Base-by-base conservation (phyloP, 2,888 invertebrate species). In the Brenthis daphne region DNA sequence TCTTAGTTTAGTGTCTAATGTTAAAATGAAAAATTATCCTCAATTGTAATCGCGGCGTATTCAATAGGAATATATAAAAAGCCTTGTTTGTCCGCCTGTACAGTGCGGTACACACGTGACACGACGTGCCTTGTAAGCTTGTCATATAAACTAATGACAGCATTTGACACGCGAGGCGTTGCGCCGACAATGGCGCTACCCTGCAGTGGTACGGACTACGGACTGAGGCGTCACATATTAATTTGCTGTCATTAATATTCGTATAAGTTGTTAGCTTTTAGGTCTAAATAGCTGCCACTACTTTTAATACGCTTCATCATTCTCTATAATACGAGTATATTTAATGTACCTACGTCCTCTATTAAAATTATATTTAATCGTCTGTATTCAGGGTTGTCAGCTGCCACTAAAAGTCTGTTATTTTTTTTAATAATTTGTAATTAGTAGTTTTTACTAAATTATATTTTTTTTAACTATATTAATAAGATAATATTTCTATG, bases 161-260 rank as follows among this genome's bases (percentile, higher is more conserved):
- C 37, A 43, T 43, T 29, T 43, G 37, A 43, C 37, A 43, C 8
- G 37, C 37, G 37, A 43, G 37, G 37, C 37, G 37, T 11, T 0
- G 37, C 37, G 29, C 29, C 29, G 37, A 53, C 51, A 53, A 57
- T 43, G 57, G 57, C 16, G 57, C 29, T 43, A 11, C 11, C 43
- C 43, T 37, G n/a, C 8, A n/a, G 37, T 57, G 57, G 51, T 16
- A 33, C 48, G 2, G 58, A 8, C 60, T 20, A 47, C 48, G 13
- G 13, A 14, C 24, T 43, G 14, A 24, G 43, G 24, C 20, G 53
- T 24, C 16, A 47, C 57, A 50, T 63, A 67, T 67, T 67, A 56
- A 57, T 63, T 67, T 43, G 37, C 61, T 67, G 48, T 67, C 61
- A 57, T 63, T 63, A 50, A 63, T 61, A 57, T 67, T 51, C 61